Percentiles rank a stretch among this genome's conserved stretches.
Evolutionary conservation across 2,888 invertebrate species (phyloP).

Genomic region (Epirrhoe alternata): DNA sequence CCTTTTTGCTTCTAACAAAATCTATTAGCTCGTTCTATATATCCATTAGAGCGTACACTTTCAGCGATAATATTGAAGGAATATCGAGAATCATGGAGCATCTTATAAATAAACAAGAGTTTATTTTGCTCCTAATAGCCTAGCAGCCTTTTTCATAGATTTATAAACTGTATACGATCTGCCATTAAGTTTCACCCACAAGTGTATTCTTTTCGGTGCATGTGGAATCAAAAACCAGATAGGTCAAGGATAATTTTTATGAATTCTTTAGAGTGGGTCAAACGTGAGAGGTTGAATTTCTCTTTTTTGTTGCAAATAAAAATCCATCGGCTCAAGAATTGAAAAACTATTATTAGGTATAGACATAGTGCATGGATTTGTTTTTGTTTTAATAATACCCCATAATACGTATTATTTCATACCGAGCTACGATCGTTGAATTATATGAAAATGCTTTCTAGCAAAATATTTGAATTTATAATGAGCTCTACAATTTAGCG

Average conservation of each 20-base stretch:
- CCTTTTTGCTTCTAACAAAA: constrained; percentile 53
- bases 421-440: too few species aligned
- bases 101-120: background rate
- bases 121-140: background rate
- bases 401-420: too few species aligned
- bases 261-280: too few species aligned
- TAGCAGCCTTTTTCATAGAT: too few species aligned
- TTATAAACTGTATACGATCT: too few species aligned
- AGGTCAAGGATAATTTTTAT: too few species aligned
- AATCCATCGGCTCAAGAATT: background rate
- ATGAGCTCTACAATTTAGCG: background rate
- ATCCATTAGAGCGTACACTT: constrained; percentile 44
- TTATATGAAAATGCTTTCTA: background rate
- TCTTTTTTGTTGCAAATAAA: background rate
- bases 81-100: background rate
- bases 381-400: too few species aligned
- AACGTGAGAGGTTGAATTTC: background rate
- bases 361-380: too few species aligned
- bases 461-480: background rate
- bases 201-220: too few species aligned
- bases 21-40: constrained; percentile 55
- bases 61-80: background rate
- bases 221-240: too few species aligned
- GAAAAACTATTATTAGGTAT: too few species aligned
- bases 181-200: too few species aligned